A percentile compares a stretch with the other conserved stretches of the same genome.
Evolutionary conservation across 2,888 invertebrate species (phyloP).

Genomic region (Pseudolycoriella hygida): DNA sequence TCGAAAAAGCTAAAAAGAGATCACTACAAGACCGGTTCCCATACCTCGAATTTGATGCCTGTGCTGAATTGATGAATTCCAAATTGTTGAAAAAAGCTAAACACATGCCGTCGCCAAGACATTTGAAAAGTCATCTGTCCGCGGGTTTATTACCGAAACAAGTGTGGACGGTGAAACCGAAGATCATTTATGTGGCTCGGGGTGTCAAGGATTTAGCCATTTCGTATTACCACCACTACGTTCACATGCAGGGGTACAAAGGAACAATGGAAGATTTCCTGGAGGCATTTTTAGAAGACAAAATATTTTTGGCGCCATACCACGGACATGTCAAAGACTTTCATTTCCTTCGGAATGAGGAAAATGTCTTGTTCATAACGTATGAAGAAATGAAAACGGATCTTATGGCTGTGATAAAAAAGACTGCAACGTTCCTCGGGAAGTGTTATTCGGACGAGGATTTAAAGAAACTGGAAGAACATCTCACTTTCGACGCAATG

Average conservation of each 20-base stretch:
- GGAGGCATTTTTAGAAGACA: constrained; percentile 6
- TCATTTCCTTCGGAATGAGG: constrained; percentile 4
- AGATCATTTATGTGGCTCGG: constrained; percentile 54
- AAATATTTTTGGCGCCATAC: constrained; percentile 10
- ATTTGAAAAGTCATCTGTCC: constrained; percentile 7
- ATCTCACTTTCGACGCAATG: constrained; percentile 7
- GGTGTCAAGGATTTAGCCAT: constrained; percentile 66
- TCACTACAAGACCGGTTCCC: background rate
- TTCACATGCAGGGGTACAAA: constrained; percentile 4
- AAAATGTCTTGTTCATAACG: constrained; percentile 5
- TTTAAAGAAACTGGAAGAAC: constrained; percentile 9
- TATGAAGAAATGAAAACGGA: constrained; percentile 9
- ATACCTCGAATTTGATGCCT: background rate
- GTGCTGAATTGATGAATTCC: background rate
- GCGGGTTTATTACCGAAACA: constrained; percentile 1
- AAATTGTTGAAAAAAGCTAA: background rate
- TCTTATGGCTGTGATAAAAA: constrained; percentile 1
- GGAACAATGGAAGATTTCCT: constrained; percentile 8
- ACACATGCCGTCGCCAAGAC: background rate
- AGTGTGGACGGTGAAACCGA: constrained; percentile 6
- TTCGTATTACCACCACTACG: constrained; percentile 44
- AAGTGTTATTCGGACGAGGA: constrained; percentile 5
- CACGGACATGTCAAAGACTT: constrained; percentile 16
- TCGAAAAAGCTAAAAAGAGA: constrained; percentile 5
- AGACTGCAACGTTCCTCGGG: constrained; percentile 5